Evolutionary conservation across 1,140 invertebrate genomes (phyloP), one percentile per base, ranked within the genome.

Genomic region (Zaprionus taronus): DNA sequence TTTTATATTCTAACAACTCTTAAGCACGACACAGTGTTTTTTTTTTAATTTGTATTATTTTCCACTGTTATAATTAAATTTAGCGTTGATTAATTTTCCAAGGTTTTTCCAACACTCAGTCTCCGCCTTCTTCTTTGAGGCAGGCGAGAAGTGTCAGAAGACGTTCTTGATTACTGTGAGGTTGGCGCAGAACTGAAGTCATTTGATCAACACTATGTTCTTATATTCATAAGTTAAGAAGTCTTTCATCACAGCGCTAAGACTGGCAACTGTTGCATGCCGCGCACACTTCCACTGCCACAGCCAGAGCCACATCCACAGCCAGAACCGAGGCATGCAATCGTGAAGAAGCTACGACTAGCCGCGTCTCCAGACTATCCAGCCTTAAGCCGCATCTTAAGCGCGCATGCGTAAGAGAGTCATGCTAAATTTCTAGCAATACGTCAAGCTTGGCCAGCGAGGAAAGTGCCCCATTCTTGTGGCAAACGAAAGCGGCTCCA

Each of bases 161-260:
- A 77, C 80, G 85, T 81, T 77, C 80, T 85, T 85, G 82, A 77
- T 81, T 67, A 78, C 72, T 84, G 80, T 77, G 72, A 81, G 83
- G 83, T 81, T 81, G 80, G 69, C 76, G 80, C 73, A 81, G 83
- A 83, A 90, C 83, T 90, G 73, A 90, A 90, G 78, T 75, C 75
- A 81, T 79, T 72, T 79, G 66, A 65, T 75, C 80, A 78, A 81
- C 69, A 76, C 74, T 81, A 73, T 81, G 85, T 83, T 86, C 78
- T 90, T 90, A 90, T 90, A 75, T 70, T 70, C 60, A 81, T 83
- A 83, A 90, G 82, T 66, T 80, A 83, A 71, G 82, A 83, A 76
- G 75, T 72, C 67, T 83, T 85, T 83, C 77, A 77, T 78, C 34
- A 74, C 68, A 65, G 69, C 60, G 41, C 53, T 72, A 47, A 44